Evolutionary conservation across 2,797 vertebrate species (phyloP), one percentile per base, ranked within the genome.

Genomic region (Sebastes oblongus): DNA sequence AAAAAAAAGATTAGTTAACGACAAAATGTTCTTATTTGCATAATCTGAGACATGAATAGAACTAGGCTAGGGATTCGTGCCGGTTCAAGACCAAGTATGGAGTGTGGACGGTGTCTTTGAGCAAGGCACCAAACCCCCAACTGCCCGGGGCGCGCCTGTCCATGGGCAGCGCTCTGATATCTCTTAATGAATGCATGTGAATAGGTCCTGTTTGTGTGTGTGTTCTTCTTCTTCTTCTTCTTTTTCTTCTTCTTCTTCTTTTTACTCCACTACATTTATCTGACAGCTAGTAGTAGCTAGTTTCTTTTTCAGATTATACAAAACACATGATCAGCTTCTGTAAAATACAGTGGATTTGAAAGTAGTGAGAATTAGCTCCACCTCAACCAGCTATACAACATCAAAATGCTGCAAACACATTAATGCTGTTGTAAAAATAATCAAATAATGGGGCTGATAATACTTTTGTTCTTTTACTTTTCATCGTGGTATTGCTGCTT

Each of bases 21-120:
- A 25, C 25, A 25, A 46, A 67, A 10, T 34, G 2, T 20, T 32
- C 10, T 9, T 52, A 11, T 25, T 70, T 56, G 20, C 4, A 46
- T 66, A 46, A 59, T 68, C 9, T 16, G 5, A 60, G 14, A 52
- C 39, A 42, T 42, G 39, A 42, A 42, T 42, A 42, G 39, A 42
- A 16, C 0, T 42, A 42, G 39, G 39, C 39, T 42, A 42, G 39
- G 39, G 2, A 42, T 3, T 42, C 1, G 14, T 6, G 39, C 0
- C 39, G 14, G 39, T 42, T 42, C 39, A 42, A 42, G 39, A 16
- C 39, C 39, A 42, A 42, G 39, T 16, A 42, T 16, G 39, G 39
- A 42, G 39, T 42, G 39, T 42, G 39, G 39, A 42, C 39, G 1
- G 14, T 42, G 39, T 3, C 39, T 42, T 42, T 42, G 39, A 42